A percentile compares a stretch with the other conserved stretches of the same genome.
Conservation (phyloP, 1,140 invertebrate species). For the Platyscapa corneri region DNA sequence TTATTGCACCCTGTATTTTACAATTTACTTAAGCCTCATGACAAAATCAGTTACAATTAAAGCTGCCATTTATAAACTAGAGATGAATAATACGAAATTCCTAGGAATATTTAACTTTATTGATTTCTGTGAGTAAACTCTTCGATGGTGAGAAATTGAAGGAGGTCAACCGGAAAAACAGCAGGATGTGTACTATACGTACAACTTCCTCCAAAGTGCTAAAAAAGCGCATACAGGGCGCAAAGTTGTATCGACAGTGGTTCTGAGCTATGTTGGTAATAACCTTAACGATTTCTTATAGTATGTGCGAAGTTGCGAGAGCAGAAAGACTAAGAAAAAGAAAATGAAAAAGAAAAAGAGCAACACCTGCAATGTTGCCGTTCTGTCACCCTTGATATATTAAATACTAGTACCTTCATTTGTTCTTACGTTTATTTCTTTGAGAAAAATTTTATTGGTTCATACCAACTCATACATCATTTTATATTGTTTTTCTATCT, state of each 20-base stretch:
- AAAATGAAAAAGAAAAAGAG: neutral
- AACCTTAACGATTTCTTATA: constrained; percentile 22
- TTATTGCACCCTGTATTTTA: neutral
- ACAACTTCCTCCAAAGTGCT: neutral
- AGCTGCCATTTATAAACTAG: neutral
- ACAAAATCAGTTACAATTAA: neutral
- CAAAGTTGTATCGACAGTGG: neutral
- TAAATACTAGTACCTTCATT: neutral
- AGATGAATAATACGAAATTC: neutral
- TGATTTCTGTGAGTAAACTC: neutral
- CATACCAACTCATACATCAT: neutral
- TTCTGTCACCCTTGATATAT: constrained; percentile 5
- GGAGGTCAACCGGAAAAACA: neutral
- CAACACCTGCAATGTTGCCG: neutral
- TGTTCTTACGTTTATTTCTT: neutral
- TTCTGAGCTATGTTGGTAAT: neutral
- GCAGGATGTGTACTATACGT: neutral
- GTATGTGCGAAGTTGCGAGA: neutral
- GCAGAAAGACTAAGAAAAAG: neutral
- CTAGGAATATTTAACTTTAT: neutral
- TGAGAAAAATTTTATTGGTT: neutral
- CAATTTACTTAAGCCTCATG: neutral
- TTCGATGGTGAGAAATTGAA: neutral
- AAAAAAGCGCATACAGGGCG: neutral
- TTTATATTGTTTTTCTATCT: neutral